Evolutionary conservation across 1,140 invertebrate genomes (phyloP), one percentile per base, ranked within the genome.

Genomic region (Apis laboriosa): DNA sequence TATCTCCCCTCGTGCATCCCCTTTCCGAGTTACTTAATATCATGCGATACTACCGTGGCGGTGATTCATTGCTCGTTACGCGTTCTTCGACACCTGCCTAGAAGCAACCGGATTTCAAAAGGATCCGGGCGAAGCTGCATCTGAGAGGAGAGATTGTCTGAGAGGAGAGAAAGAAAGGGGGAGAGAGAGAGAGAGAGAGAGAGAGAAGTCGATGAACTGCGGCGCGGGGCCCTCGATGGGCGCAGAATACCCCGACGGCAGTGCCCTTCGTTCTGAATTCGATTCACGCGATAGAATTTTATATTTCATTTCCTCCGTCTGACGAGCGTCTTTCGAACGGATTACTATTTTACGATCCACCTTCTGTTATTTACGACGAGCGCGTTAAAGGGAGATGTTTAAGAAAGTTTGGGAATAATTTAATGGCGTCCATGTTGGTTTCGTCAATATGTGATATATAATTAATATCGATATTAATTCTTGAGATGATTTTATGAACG

Each of bases 11-110:
- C 85, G 68, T 77, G 77, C 77, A 72, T 87, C 77, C 86, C 77
- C 74, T 73, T 58, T 85, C 77, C 64, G 75, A 84, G 76, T 78
- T 78, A 78, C 81, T 78, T 66, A 83, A 83, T 83, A 71, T 83
- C 86, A 77, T 43, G 66, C 83, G 78, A 79, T 75, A 87, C 73
- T 43, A 63, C 9, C 55, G 13, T 56, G 55, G 15, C 53, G 61
- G 72, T 79, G 83, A 82, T 81, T 87, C 83, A 72, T 77, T 68
- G 75, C 80, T 78, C 68, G 84, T 87, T 87, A 87, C 77, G 83
- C 67, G 77, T 66, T 67, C 58, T 53, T 80, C 73, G 77, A 82
- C 77, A 64, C 70, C 84, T 55, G 58, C 73, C 70, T 60, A 67
- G 60, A 55, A 34, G 43, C 80, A 68, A 82, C 73, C 63, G 64